A percentile compares a stretch with the other conserved stretches of the same genome.
Evolutionary conservation across 35 echinoderm and acorn worm species (phyloP).

Genomic region (Apostichopus californicus): DNA sequence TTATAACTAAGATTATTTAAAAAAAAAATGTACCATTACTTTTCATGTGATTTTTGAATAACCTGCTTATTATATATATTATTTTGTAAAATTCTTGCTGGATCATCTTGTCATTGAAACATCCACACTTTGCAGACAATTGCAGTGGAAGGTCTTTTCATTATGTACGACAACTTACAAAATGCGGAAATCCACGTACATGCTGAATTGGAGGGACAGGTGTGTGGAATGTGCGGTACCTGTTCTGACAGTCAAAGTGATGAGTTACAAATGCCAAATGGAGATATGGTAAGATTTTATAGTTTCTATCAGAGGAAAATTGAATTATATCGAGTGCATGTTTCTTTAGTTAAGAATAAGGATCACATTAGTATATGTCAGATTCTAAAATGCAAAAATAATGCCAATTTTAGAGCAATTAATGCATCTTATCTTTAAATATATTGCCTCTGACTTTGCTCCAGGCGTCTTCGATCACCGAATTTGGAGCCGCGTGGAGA

Average conservation of each 20-base stretch:
- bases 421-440: too few species aligned
- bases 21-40: too few species aligned
- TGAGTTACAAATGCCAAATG: not conserved
- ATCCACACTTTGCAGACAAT: not conserved
- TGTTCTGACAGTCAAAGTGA: not conserved
- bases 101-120: too few species aligned
- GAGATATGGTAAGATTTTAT: not conserved
- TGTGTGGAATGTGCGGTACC: slow-evolving; percentile 50
- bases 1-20: too few species aligned
- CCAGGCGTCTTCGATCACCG: not conserved
- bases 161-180: slow-evolving; percentile 20
- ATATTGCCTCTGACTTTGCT: not conserved
- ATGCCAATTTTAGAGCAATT: too few species aligned
- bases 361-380: too few species aligned
- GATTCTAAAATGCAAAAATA: too few species aligned
- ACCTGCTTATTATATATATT: too few species aligned
- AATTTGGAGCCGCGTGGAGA: slow-evolving; percentile 3
- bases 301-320: too few species aligned
- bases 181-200: slow-evolving; percentile 20
- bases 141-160: not conserved
- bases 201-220: not conserved
- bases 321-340: too few species aligned
- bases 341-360: not conserved
- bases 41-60: too few species aligned
- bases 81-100: too few species aligned